These are phyloP conservation scores for Globodera rostochiensis DNA, from an alignment of 1,140 invertebrate species.

Conservation along the genomic window DNA sequence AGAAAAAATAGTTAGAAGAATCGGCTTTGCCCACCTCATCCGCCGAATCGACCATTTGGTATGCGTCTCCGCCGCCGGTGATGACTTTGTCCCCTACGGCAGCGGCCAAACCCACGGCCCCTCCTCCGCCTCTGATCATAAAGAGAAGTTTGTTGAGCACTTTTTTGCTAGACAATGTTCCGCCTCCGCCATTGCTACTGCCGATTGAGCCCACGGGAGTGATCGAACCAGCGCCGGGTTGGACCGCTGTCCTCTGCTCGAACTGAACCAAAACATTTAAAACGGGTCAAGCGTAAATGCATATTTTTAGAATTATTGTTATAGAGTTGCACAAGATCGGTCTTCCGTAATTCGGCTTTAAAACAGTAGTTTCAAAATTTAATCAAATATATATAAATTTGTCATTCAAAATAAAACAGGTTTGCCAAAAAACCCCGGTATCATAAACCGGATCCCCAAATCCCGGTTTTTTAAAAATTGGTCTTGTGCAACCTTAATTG, in stretches of 20 bases:
- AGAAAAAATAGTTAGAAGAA: constrained; percentile 3
- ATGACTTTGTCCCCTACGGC: background rate
- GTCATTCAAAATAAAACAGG: no score
- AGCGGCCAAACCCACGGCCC: background rate
- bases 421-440: no score
- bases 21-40: constrained; percentile 36
- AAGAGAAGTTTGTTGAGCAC: constrained; percentile 53
- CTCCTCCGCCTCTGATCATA: constrained; percentile 27
- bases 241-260: background rate
- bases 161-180: constrained; percentile 57
- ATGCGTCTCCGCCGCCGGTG: constrained; percentile 19
- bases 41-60: constrained; percentile 32
- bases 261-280: background rate
- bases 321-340: no score
- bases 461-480: no score
- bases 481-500: no score
- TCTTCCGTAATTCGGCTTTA: no score
- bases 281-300: no score
- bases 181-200: constrained; percentile 38
- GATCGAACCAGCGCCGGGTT: background rate
- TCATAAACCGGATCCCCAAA: no score
- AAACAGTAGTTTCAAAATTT: no score
- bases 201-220: constrained; percentile 27
- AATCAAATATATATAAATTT: no score
- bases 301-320: no score